Evolutionary conservation across 2,797 vertebrate genomes (phyloP), one percentile per base, ranked within the genome.

Genomic region (Darevskia nairensis): DNA sequence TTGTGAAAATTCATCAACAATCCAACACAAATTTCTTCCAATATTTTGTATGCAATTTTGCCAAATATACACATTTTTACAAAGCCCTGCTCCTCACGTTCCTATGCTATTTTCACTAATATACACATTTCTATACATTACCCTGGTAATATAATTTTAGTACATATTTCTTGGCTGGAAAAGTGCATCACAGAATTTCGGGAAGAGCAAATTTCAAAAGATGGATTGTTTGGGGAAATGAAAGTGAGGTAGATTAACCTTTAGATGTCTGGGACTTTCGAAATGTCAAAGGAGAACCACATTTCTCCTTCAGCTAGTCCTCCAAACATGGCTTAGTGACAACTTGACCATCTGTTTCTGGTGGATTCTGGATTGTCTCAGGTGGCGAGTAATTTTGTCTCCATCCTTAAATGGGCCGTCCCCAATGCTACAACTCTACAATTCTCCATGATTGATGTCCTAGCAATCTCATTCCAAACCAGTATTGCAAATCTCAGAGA

Each of bases 271-370:
- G 59, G 91, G 25, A 90, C 32, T 39, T 93, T 61, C 79, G 78
- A 89, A 95, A 94, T 90, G 79, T 91, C 64, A 90, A 78, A 80
- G 3, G 8, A 32, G 19, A 17, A 77, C 44, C 35, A 10, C 6
- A 21, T 9, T 25, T 35, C n/a, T 35, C 6, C 7, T 91, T 90
- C 0, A 0, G 88, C 85, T 89, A 93, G 89, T 80, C 61, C 69
- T 93, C 59, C 82, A 86, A 27, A 91, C 81, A 80, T 95, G 95
- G 94, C 93, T 94, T 92, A 91, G 32, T 72, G 90, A 92, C 94
- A 95, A 61, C 89, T 80, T 89, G 87, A 91, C 94, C 94, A 96
- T 95, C 95, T 96, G 95, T 93, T 94, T 94, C 59, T 85, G 82
- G 88, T 94, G 94, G 93, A 91, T 88, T 69, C 85, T 78, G 82